These are phyloP conservation scores for Aricia artaxerxes DNA, from an alignment of 2,888 invertebrate genomes.

Conservation along the genomic window DNA sequence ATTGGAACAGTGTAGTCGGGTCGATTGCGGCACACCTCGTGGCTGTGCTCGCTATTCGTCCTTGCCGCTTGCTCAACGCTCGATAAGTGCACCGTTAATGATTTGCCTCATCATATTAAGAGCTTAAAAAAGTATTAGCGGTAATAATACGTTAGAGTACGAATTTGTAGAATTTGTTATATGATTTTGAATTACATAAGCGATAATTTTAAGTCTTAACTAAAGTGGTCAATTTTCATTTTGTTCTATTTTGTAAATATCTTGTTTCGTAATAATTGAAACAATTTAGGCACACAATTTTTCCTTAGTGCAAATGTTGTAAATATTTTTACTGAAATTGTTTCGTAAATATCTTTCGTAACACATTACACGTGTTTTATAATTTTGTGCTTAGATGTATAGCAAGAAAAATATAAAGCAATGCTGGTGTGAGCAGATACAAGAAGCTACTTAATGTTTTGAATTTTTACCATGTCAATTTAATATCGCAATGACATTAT, in stretches of 20 bases:
- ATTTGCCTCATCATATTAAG: constrained; percentile 66
- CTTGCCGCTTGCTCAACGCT: constrained; percentile 69
- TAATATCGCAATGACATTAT: neutral
- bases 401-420: neutral
- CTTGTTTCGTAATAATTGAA: neutral
- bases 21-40: constrained; percentile 50
- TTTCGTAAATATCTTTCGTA: neutral
- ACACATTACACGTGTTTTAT: neutral
- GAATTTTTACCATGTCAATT: neutral
- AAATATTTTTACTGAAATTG: neutral
- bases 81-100: constrained; percentile 57
- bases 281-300: neutral
- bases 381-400: neutral
- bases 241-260: neutral
- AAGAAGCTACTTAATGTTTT: neutral
- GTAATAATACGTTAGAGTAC: constrained; percentile 42
- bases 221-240: neutral
- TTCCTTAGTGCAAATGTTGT: neutral
- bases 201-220: neutral
- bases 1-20: constrained; percentile 27
- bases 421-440: neutral
- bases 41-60: constrained; percentile 55
- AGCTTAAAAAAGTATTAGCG: constrained; percentile 53
- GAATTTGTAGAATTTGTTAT: neutral
- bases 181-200: neutral